phyloP scores from a whole-genome alignment of 1,140 invertebrate species.

The Euborellia annulipes region DNA sequence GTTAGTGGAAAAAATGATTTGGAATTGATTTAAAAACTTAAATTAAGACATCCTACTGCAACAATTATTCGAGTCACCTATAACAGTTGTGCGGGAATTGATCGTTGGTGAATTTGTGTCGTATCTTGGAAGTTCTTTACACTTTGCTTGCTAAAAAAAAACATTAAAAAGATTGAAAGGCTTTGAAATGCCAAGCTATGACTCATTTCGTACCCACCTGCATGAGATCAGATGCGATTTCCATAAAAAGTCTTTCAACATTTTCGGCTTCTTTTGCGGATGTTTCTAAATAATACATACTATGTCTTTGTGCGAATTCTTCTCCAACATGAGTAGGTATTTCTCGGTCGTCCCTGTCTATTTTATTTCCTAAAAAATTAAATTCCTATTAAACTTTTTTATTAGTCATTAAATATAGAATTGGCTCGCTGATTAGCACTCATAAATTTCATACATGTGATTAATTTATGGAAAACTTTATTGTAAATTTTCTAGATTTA shows the following conservation, averaged over 20 bases:
- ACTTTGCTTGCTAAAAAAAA: slow-evolving; percentile 51
- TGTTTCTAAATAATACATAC: slow-evolving; percentile 97
- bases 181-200: too few species aligned
- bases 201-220: too few species aligned
- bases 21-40: slow-evolving; percentile 11
- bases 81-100: slow-evolving; percentile 50
- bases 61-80: slow-evolving; percentile 41
- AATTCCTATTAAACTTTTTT: slow-evolving; percentile 8
- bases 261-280: slow-evolving; percentile 96
- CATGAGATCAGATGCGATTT: slow-evolving; percentile 85
- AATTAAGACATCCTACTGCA: slow-evolving; percentile 31
- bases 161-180: too few species aligned
- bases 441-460: too few species aligned
- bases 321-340: slow-evolving; percentile 89
- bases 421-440: too few species aligned
- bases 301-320: slow-evolving; percentile 85
- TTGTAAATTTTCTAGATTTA: too few species aligned
- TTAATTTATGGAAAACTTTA: too few species aligned
- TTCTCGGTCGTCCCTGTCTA: slow-evolving; percentile 85
- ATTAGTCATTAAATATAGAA: slow-evolving; percentile 6
- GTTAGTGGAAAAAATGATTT: too few species aligned
- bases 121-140: slow-evolving; percentile 58
- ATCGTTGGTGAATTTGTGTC: slow-evolving; percentile 51
- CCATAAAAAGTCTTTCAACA: slow-evolving; percentile 90
- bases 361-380: slow-evolving; percentile 68